Evolutionary conservation across 1,140 invertebrate species (phyloP).

Genomic region (Temnothorax curvispinosus): DNA sequence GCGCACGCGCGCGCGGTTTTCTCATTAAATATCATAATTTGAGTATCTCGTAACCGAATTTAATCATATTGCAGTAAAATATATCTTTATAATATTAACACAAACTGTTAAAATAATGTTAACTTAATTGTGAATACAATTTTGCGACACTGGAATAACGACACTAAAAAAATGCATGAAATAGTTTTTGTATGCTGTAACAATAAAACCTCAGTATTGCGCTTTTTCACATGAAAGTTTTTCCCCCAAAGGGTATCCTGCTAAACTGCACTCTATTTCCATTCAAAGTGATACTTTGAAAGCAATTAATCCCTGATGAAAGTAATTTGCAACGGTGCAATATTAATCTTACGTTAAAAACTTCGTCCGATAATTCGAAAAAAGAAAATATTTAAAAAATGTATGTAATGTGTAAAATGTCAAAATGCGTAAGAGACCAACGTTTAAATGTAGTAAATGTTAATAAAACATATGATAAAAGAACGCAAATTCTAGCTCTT

Average conservation of each 20-base stretch:
- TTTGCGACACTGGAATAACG: background rate
- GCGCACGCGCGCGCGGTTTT: background rate
- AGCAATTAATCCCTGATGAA: constrained; percentile 41
- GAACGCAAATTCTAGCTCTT: background rate
- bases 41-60: background rate
- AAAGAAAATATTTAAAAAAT: background rate
- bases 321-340: background rate
- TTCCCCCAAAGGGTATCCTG: background rate
- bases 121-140: background rate
- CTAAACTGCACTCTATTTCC: constrained; percentile 36
- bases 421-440: no score
- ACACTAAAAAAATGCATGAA: background rate
- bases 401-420: background rate
- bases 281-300: constrained; percentile 27
- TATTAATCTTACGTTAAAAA: background rate
- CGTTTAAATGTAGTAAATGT: background rate
- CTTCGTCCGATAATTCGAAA: background rate
- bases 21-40: background rate
- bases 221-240: background rate
- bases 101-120: background rate
- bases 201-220: background rate
- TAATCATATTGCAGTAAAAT: background rate
- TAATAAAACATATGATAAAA: background rate
- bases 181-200: background rate
- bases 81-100: background rate